Base-by-base conservation (phyloP, 2,113 vertebrate genomes). In the Tautogolabrus adspersus region DNA sequence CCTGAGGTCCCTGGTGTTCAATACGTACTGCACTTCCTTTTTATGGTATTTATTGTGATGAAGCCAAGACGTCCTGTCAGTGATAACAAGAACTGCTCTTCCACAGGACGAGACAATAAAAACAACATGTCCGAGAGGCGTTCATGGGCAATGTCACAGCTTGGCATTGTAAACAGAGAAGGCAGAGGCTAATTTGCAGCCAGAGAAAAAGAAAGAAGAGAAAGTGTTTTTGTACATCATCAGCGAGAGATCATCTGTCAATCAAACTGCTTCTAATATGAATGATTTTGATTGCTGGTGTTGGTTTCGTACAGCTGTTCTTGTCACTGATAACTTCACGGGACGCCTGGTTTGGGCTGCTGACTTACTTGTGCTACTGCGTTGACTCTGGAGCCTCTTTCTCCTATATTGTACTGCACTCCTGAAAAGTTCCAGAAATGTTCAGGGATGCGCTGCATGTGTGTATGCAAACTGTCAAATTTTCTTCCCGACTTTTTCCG, bases 1-100 rank as follows among this genome's bases (percentile, higher is more conserved):
- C 26, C 51, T 46, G 15, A 21, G 30, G 21, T 70, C 60, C 54
- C 59, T 55, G 19, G 68, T 38, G 71, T 13, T 67, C 23, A 62
- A 42, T 59, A 30, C 11, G 55, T 34, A 57, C 10, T 40, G 38
- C 37, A 51, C 34, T 61, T 65, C 64, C 61, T 34, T 2, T 69
- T 59, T 18, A 46, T 15, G 42, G 40, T 72, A 22, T 58, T 46
- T 68, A 60, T 42, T 58, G 15, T 30, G 40, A 56, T 72, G 40
- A 64, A 66, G 34, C 64, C 19, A 52, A 61, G 49, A 57, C 34
- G 9, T 52, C 12, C 38, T 72, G 49, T 55, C 55, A 54, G 11
- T 60, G 15, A 55, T 12, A 11, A 13, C n/a, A 0, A 30, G 55
- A 23, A 40, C 10, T 21, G 2, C 5, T 73, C 22, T 10, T 60